Conservation (phyloP, 2,113 vertebrate genomes). For the Hirundichthys speculiger region DNA sequence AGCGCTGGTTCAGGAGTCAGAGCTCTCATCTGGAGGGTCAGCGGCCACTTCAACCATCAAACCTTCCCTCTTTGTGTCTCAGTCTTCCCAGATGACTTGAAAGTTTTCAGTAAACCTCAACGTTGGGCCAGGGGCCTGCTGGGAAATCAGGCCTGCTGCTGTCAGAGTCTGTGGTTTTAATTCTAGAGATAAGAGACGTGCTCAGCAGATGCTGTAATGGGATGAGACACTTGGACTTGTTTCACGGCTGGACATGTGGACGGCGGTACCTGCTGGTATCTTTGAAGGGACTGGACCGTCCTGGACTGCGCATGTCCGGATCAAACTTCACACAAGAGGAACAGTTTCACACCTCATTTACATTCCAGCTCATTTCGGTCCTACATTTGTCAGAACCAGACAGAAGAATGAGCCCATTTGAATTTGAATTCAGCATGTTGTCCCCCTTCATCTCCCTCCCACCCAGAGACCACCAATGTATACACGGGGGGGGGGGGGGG, state of each 20-base stretch:
- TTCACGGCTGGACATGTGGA: too few relatives aligned
- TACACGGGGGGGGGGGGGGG: constrained; percentile 15
- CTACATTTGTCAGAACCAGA: constrained; percentile 39
- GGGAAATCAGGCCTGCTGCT: too few relatives aligned
- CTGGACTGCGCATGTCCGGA: not conserved
- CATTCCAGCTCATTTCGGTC: constrained; percentile 4
- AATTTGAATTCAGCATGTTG: constrained; percentile 77
- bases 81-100: constrained; percentile 29
- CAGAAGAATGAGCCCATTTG: constrained; percentile 68
- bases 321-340: not conserved
- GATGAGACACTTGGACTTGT: too few relatives aligned
- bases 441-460: constrained; percentile 40
- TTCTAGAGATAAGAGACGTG: too few relatives aligned
- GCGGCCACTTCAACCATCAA: constrained; percentile 35
- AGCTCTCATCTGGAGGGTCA: not conserved
- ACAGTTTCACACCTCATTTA: constrained; percentile 1
- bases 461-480: constrained; percentile 66
- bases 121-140: constrained; percentile 14
- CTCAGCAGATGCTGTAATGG: too few relatives aligned
- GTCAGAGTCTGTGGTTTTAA: too few relatives aligned
- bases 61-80: constrained; percentile 3
- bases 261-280: not conserved
- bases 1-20: too few relatives aligned
- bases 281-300: not conserved
- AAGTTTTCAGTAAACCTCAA: constrained; percentile 24